Base-by-base conservation (phyloP, 2,113 vertebrate species). In the Chaenocephalus aceratus region DNA sequence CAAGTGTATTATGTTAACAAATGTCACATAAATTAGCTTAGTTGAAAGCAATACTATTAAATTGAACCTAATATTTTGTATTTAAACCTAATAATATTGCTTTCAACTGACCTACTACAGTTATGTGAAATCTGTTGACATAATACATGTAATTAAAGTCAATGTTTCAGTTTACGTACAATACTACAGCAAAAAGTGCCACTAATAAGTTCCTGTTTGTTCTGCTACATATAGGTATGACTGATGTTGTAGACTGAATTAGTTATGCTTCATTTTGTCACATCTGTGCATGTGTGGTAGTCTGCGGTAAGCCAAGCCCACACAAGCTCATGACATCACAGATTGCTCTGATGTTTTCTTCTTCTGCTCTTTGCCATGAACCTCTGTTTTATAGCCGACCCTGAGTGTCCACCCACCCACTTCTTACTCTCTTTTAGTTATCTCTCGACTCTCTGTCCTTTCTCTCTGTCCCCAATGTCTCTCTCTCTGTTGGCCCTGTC, bases 291-390 rank as follows among this genome's bases (percentile, higher is more conserved):
- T 75, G 62, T 63, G 61, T 75, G 75, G 51, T 56, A 30, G 70
- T 75, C 61, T 80, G 76, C 51, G 66, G 65, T 23, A 16, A 48
- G 70, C 77, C 60, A 21, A 67, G 79, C 79, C 88, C 88, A 61
- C 79, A 58, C 53, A 36, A 15, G 68, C 65, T 75, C 61, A 75
- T 82, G 75, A 88, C 71, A 72, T 79, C 79, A 79, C 36, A 10
- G 34, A 16, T 54, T 2, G 4, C 75, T 77, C 67, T 64, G 74
- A 69, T 72, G 61, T 56, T 71, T 86, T 84, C 67, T 57, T 82
- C 67, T 63, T 72, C 34, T 63, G 21, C 70, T 59, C 23, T 44
- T 58, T 23, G 34, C 48, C 54, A 12, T 36, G 46, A 61, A 51
- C 21, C 48, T 45, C 15, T 23, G 12, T 44, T 52, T 53, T 54